These are phyloP conservation scores for Tylochromis polylepis DNA, from an alignment of 2,113 vertebrate genomes.

Conservation along the genomic window DNA sequence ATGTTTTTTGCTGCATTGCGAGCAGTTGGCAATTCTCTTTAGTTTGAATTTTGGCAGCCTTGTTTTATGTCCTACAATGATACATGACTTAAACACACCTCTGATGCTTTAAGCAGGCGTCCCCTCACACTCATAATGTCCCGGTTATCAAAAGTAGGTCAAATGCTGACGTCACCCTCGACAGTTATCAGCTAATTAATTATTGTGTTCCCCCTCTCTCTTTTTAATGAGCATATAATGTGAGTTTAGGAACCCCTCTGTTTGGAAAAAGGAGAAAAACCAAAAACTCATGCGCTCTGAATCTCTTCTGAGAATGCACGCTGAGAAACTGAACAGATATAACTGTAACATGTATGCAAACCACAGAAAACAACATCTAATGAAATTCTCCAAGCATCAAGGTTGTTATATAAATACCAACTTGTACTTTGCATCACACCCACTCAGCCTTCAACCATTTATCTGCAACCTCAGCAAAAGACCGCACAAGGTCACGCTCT, in stretches of 20 bases:
- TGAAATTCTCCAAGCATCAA: neutral
- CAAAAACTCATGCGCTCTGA: too few species aligned
- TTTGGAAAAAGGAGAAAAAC: neutral
- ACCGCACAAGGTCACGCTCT: neutral
- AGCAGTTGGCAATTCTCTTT: neutral
- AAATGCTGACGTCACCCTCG: conserved; percentile 18
- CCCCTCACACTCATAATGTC: neutral
- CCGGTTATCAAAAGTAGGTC: conserved; percentile 35
- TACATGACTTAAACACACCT: neutral
- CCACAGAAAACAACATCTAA: neutral
- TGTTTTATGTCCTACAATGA: neutral
- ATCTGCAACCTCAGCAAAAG: neutral
- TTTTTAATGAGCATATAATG: neutral
- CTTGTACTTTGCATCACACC: neutral
- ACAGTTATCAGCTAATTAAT: conserved; percentile 40
- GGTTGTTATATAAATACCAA: neutral
- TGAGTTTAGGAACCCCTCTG: neutral
- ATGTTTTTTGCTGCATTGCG: neutral
- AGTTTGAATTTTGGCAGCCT: neutral
- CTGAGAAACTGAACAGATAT: neutral
- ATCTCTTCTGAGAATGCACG: neutral
- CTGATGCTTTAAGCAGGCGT: neutral
- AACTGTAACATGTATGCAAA: neutral
- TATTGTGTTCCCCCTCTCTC: neutral
- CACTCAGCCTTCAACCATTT: neutral